Evolutionary conservation across 2,797 vertebrate species (phyloP).

Genomic region (Takifugu rubripes): DNA sequence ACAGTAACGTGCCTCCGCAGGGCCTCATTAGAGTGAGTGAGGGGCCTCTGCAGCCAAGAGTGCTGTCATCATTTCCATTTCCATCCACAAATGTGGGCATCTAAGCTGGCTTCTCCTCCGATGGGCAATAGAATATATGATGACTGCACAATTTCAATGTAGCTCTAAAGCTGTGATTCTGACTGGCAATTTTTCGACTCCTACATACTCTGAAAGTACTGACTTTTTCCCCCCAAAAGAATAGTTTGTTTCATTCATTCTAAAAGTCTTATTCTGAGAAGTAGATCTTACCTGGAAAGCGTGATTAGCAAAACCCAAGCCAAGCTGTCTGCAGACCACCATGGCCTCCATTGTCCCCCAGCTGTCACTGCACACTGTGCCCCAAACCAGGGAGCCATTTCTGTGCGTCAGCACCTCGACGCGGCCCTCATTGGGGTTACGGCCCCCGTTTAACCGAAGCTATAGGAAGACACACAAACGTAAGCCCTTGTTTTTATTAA

Average conservation of each 20-base stretch:
- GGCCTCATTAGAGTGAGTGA: slow-evolving; percentile 34
- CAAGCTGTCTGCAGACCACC: slow-evolving; percentile 94
- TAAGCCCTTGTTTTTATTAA: not conserved
- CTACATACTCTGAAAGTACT: too few relatives aligned
- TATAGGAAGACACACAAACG: slow-evolving; percentile 42
- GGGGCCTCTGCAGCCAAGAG: slow-evolving; percentile 8
- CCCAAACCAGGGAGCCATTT: slow-evolving; percentile 89
- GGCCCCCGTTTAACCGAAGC: slow-evolving; percentile 89
- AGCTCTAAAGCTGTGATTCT: too few relatives aligned
- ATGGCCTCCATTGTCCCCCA: slow-evolving; percentile 96
- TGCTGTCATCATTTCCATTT: not conserved
- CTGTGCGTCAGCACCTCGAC: slow-evolving; percentile 87
- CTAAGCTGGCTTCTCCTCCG: too few relatives aligned
- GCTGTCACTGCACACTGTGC: slow-evolving; percentile 86
- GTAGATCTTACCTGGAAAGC: slow-evolving; percentile 85
- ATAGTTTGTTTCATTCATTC: not conserved
- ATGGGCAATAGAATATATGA: too few relatives aligned
- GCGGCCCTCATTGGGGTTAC: slow-evolving; percentile 87
- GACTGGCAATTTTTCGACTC: too few relatives aligned
- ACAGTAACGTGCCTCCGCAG: slow-evolving; percentile 18
- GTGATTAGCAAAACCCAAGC: slow-evolving; percentile 88
- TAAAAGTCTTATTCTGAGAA: slow-evolving; percentile 1
- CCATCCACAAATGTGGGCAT: too few relatives aligned
- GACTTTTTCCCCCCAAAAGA: too few relatives aligned
- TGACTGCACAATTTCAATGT: too few relatives aligned